phyloP scores from a whole-genome alignment of 2,797 vertebrate genomes.

The Gobionotothen gibberifrons region DNA sequence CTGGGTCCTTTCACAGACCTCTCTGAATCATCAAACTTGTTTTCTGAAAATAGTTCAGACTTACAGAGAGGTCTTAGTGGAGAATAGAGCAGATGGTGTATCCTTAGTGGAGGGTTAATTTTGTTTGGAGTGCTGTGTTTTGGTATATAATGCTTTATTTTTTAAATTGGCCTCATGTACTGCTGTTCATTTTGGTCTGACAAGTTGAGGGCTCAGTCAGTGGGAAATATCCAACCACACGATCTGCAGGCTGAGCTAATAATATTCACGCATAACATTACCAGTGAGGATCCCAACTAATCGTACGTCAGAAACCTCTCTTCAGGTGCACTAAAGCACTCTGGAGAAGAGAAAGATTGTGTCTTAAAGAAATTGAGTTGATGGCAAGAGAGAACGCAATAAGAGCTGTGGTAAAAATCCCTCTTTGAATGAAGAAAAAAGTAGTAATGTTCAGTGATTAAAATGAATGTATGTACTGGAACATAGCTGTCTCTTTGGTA shows the following conservation, averaged over 20 bases:
- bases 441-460: constrained; percentile 2
- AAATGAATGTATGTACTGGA: constrained; percentile 17
- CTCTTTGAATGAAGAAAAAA: constrained; percentile 9
- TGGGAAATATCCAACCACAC: constrained; percentile 34
- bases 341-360: constrained; percentile 12
- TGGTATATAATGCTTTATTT: not conserved
- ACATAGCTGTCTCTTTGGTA: constrained; percentile 24
- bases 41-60: constrained; percentile 46
- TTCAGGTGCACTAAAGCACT: constrained; percentile 23
- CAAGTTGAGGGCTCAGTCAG: constrained; percentile 28
- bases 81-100: constrained; percentile 39
- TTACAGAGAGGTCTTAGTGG: constrained; percentile 26
- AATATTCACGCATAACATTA: constrained; percentile 40
- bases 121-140: constrained; percentile 32
- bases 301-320: constrained; percentile 29
- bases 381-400: constrained; percentile 2
- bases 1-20: constrained; percentile 25
- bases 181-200: constrained; percentile 7
- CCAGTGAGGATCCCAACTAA: constrained; percentile 22
- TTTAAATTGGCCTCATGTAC: too few species aligned
- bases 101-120: constrained; percentile 28
- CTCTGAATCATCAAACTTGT: constrained; percentile 32
- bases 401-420: constrained; percentile 22
- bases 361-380: constrained; percentile 27
- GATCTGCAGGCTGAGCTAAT: constrained; percentile 22